Evolutionary conservation across 1,140 invertebrate genomes (phyloP).

Genomic region (Lineus longissimus): DNA sequence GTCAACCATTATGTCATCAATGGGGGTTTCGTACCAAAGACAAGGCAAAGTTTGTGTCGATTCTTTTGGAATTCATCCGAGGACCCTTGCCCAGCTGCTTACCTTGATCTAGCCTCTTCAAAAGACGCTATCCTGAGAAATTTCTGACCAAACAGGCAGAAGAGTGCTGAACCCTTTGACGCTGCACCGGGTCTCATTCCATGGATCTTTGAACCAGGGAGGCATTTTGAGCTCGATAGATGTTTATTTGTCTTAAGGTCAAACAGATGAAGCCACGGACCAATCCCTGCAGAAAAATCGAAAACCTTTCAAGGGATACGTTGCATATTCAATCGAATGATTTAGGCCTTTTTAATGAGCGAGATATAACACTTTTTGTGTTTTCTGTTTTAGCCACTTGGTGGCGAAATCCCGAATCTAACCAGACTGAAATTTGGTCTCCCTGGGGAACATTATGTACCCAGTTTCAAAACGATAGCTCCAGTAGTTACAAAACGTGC

Average conservation of each 20-base stretch:
- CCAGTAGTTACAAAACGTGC: too few species aligned
- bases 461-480: too few species aligned
- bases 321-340: too few species aligned
- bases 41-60: too few species aligned
- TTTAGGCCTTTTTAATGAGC: too few species aligned
- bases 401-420: background rate
- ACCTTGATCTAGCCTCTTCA: background rate
- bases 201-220: conserved; percentile 26
- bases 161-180: background rate
- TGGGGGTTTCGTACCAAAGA: background rate
- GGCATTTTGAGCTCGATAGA: conserved; percentile 6
- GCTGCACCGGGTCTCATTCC: conserved; percentile 22
- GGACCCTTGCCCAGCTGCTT: too few species aligned
- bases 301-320: too few species aligned
- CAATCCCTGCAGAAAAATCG: conserved; percentile 23
- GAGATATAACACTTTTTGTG: too few species aligned
- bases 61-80: too few species aligned
- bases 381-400: too few species aligned
- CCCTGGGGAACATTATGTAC: background rate
- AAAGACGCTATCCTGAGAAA: conserved; percentile 7
- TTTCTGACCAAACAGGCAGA: conserved; percentile 19
- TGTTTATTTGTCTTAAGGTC: conserved; percentile 3
- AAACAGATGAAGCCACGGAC: conserved; percentile 24
- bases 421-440: background rate
- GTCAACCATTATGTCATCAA: background rate